Evolutionary conservation across 2,113 vertebrate species (phyloP).

Genomic region (Todiramphus chloris): DNA sequence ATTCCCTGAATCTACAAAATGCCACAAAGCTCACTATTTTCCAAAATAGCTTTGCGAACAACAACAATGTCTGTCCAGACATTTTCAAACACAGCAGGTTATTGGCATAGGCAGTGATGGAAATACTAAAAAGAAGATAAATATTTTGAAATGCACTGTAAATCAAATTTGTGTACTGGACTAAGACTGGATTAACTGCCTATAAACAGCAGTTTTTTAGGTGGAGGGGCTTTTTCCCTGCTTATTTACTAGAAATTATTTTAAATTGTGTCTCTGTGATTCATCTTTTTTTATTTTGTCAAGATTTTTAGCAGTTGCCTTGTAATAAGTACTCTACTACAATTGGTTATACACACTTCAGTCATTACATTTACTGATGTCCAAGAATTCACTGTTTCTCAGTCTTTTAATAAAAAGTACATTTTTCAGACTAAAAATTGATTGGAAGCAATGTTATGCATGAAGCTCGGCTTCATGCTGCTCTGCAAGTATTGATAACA

Average conservation of each 20-base stretch:
- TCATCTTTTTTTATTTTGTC: not conserved
- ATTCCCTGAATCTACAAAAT: constrained; percentile 75
- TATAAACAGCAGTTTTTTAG: constrained; percentile 58
- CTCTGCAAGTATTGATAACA: not conserved
- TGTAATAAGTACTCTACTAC: not conserved
- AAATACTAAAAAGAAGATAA: constrained; percentile 79
- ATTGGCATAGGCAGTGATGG: constrained; percentile 73
- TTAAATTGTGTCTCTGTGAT: not conserved
- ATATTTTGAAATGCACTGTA: constrained; percentile 77
- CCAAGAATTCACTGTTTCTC: constrained; percentile 6
- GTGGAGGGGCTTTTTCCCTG: constrained; percentile 5
- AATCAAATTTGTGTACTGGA: constrained; percentile 73
- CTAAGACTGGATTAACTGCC: constrained; percentile 61
- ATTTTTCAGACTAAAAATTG: not conserved
- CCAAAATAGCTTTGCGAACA: constrained; percentile 77
- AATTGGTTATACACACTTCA: not conserved
- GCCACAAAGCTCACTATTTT: constrained; percentile 57
- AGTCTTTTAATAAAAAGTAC: not conserved
- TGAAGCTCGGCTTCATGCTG: not conserved
- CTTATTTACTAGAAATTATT: constrained; percentile 25
- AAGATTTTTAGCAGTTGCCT: not conserved
- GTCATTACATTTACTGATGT: not conserved
- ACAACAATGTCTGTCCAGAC: constrained; percentile 75
- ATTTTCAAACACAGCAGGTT: constrained; percentile 81
- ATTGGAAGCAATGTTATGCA: not conserved